Evolutionary conservation across 1,140 invertebrate species (phyloP).

Genomic region (Drosophila ercepeae): DNA sequence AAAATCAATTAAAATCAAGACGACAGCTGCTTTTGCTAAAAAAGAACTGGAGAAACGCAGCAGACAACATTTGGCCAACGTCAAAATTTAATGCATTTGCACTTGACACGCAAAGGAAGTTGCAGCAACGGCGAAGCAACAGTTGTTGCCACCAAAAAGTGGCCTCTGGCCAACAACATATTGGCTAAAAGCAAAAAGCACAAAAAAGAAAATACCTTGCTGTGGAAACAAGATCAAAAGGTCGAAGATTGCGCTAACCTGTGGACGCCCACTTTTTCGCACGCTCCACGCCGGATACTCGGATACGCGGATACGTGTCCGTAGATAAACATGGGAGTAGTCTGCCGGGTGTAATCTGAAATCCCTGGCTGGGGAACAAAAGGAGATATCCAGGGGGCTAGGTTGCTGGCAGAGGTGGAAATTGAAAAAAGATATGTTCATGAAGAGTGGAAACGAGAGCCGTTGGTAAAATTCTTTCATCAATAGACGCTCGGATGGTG

Average conservation of each 20-base stretch:
- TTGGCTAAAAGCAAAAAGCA: neutral
- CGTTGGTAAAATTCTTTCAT: constrained; percentile 75
- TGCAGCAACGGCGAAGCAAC: constrained; percentile 44
- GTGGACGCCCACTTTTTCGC: constrained; percentile 78
- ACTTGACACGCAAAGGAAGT: constrained; percentile 81
- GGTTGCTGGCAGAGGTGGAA: constrained; percentile 39
- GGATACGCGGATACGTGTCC: constrained; percentile 52
- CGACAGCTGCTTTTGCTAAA: constrained; percentile 55
- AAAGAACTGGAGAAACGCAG: constrained; percentile 11
- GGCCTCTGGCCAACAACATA: constrained; percentile 44
- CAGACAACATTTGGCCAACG: constrained; percentile 63
- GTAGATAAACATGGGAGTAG: constrained; percentile 54
- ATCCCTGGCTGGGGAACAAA: constrained; percentile 10
- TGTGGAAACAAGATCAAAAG: constrained; percentile 78
- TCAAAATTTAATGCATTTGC: constrained; percentile 79
- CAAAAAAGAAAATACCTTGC: constrained; percentile 7
- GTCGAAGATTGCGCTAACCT: constrained; percentile 77
- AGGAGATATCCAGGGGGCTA: constrained; percentile 18
- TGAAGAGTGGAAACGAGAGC: constrained; percentile 39
- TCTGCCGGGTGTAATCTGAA: constrained; percentile 58
- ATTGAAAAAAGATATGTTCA: constrained; percentile 63
- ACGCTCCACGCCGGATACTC: constrained; percentile 68
- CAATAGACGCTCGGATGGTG: constrained; percentile 45
- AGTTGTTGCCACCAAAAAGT: constrained; percentile 42
- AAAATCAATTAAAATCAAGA: constrained; percentile 81